Percentiles rank a stretch among this genome's conserved stretches.
Conservation (phyloP, 2,888 invertebrate species). For the Odontomyia ornata region DNA sequence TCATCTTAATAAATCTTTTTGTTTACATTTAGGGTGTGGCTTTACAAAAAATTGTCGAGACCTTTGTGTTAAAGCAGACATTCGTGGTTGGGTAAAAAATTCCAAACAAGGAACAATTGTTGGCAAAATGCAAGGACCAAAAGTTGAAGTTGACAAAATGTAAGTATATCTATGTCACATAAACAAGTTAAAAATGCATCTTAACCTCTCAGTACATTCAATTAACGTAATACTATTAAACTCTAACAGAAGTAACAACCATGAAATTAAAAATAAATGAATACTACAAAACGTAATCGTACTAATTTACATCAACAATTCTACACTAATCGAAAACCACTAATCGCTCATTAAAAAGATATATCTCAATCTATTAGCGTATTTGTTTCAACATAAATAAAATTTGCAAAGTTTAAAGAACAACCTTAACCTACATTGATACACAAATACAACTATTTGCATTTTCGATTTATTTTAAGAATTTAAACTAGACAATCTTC, state of each 20-base stretch:
- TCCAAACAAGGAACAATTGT: constrained; percentile 86
- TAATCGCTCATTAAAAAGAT: background rate
- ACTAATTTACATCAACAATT: background rate
- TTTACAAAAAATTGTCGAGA: constrained; percentile 91
- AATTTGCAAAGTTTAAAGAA: background rate
- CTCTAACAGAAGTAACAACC: background rate
- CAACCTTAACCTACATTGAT: background rate
- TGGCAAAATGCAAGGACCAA: constrained; percentile 88
- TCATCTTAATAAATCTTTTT: background rate
- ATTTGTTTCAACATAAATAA: background rate
- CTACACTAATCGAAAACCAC: background rate
- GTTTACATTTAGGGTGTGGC: constrained; percentile 72
- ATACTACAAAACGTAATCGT: too few species aligned
- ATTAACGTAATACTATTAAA: too few species aligned
- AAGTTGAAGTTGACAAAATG: constrained; percentile 82
- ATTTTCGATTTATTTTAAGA: background rate
- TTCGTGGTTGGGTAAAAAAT: constrained; percentile 94
- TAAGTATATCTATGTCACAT: constrained; percentile 68
- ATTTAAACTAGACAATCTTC: background rate
- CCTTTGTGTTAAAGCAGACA: constrained; percentile 74
- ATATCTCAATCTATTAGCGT: background rate
- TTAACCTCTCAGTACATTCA: background rate
- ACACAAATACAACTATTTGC: background rate
- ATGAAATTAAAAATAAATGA: background rate
- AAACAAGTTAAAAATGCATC: background rate